Evolutionary conservation across 2,797 vertebrate species (phyloP).

Genomic region (Threskiornis aethiopicus): DNA sequence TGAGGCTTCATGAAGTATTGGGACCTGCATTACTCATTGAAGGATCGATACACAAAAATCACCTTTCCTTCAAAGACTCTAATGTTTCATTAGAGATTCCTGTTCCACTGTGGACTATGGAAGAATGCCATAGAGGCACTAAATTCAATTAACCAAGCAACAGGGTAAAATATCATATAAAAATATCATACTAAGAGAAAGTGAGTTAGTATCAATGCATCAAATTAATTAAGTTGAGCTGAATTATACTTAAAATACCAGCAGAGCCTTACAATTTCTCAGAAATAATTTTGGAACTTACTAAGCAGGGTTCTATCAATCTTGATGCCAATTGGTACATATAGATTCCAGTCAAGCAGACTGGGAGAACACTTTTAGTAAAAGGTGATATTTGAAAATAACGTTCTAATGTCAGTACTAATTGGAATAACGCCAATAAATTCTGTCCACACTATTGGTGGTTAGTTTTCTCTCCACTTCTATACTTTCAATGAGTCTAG

Average conservation of each 20-base stretch:
- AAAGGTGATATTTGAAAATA: background rate
- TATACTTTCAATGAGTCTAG: background rate
- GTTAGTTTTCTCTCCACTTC: background rate
- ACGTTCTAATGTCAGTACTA: background rate
- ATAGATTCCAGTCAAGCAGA: background rate
- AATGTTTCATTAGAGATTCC: background rate
- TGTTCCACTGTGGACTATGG: background rate
- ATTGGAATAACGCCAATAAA: background rate
- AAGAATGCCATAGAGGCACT: background rate
- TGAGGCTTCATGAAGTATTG: background rate
- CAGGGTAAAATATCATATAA: background rate
- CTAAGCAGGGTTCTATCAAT: background rate
- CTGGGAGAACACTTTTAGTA: background rate
- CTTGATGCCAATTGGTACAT: background rate
- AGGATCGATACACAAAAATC: background rate
- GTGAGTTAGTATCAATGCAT: background rate
- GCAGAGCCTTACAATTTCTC: background rate
- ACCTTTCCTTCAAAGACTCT: background rate
- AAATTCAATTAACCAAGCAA: background rate
- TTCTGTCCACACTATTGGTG: rapidly evolving
- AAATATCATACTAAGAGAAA: background rate
- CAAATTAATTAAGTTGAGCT: background rate
- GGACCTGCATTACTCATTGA: background rate
- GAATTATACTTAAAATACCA: background rate
- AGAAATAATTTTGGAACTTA: background rate